Evolutionary conservation across 2,888 invertebrate genomes (phyloP).

Genomic region (Salpingus planirostris): DNA sequence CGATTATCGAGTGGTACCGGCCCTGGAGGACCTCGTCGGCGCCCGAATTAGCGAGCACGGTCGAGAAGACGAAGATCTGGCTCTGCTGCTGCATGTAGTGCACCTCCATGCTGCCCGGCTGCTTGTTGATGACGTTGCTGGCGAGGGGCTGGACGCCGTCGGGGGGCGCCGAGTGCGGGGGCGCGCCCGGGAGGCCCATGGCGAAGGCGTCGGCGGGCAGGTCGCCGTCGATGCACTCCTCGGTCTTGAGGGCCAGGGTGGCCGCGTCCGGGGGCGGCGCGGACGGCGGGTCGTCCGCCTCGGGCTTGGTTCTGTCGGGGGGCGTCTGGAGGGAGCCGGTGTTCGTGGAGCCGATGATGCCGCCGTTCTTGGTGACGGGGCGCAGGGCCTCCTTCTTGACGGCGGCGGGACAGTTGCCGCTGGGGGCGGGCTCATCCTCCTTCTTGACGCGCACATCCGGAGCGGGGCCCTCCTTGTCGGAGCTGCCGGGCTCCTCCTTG

Average conservation of each 20-base stretch:
- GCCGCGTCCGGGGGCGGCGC: slow-evolving; percentile 10
- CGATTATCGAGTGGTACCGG: slow-evolving; percentile 84
- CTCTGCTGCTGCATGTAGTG: slow-evolving; percentile 92
- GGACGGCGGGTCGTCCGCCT: slow-evolving; percentile 25
- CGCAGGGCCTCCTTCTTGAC: slow-evolving; percentile 36
- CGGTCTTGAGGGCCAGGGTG: slow-evolving; percentile 34
- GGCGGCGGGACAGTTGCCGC: slow-evolving; percentile 26
- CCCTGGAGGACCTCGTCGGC: slow-evolving; percentile 87
- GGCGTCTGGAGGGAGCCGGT: slow-evolving; percentile 37
- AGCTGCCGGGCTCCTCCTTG: slow-evolving; percentile 41
- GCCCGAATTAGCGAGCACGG: slow-evolving; percentile 86
- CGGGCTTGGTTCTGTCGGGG: slow-evolving; percentile 36
- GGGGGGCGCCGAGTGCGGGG: slow-evolving; percentile 41
- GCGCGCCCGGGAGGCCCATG: slow-evolving; percentile 29
- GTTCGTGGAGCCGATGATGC: slow-evolving; percentile 41
- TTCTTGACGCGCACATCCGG: slow-evolving; percentile 39
- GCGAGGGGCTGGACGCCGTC: slow-evolving; percentile 65
- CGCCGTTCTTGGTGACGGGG: slow-evolving; percentile 39
- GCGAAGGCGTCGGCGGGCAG: slow-evolving; percentile 37
- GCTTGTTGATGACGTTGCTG: slow-evolving; percentile 70
- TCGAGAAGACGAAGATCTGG: slow-evolving; percentile 96
- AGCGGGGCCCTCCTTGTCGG: slow-evolving; percentile 38
- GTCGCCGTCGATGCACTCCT: slow-evolving; percentile 37
- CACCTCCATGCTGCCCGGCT: slow-evolving; percentile 74
- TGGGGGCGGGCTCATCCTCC: slow-evolving; percentile 36